Evolutionary conservation across 1,140 invertebrate genomes (phyloP).

Genomic region (Mizuhopecten yessoensis): DNA sequence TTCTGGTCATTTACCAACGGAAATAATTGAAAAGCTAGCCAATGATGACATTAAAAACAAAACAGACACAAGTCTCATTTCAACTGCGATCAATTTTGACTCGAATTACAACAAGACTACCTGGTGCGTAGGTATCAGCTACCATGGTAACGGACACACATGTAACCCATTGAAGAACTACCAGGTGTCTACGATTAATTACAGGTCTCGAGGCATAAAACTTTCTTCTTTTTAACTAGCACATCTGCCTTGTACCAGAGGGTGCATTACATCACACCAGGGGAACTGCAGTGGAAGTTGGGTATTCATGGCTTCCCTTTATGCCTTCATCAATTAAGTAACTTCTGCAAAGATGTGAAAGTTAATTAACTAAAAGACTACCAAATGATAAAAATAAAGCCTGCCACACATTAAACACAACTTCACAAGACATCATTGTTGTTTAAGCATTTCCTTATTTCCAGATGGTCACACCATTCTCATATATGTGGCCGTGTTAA

Average conservation of each 20-base stretch:
- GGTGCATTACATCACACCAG: not conserved
- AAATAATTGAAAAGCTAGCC: not conserved
- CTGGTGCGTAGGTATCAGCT: not conserved
- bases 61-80: not conserved
- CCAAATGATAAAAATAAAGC: too few species aligned
- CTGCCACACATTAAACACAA: too few species aligned
- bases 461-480: too few species aligned
- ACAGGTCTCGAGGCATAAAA: not conserved
- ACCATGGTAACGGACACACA: not conserved
- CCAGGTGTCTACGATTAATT: constrained; percentile 23
- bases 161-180: not conserved
- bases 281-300: not conserved
- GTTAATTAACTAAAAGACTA: too few species aligned
- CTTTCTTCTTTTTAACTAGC: constrained; percentile 8
- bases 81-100: constrained; percentile 16
- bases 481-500: too few species aligned
- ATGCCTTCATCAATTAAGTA: not conserved
- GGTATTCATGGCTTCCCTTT: not conserved
- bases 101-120: not conserved
- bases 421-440: too few species aligned
- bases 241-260: constrained; percentile 1
- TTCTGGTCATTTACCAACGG: not conserved
- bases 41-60: not conserved
- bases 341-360: not conserved
- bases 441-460: too few species aligned